A percentile compares a stretch with the other conserved stretches of the same genome.
Conservation (phyloP, 2,113 vertebrate genomes). For the Carassius gibelio region DNA sequence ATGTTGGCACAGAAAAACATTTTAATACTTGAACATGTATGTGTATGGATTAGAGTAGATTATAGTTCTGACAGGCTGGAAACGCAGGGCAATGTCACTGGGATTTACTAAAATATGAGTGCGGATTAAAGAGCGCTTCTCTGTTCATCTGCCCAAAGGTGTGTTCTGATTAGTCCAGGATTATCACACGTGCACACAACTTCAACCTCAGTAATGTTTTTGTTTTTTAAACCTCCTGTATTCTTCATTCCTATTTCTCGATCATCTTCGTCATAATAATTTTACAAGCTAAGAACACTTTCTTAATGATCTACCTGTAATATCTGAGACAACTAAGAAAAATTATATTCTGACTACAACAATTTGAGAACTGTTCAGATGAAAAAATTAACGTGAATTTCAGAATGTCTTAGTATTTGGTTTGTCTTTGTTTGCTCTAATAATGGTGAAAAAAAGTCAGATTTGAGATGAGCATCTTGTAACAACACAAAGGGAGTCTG, state of each 20-base stretch:
- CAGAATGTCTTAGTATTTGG: not conserved
- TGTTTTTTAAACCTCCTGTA: not conserved
- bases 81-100: not conserved
- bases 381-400: not conserved
- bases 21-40: not conserved
- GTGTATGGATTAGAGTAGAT: constrained; percentile 45
- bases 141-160: not conserved
- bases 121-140: not conserved
- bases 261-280: not conserved
- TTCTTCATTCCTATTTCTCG: not conserved
- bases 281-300: not conserved
- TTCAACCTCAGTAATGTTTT: not conserved
- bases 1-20: not conserved
- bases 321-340: not conserved
- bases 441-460: no score
- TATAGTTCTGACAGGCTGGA: constrained; percentile 15
- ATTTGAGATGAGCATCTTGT: no score
- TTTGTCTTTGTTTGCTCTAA: not conserved
- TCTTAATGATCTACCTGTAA: not conserved
- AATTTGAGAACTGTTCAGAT: not conserved
- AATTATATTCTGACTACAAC: not conserved
- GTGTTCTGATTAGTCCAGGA: constrained; percentile 39
- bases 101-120: constrained; percentile 29
- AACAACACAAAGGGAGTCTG: no score
- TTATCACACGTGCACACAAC: constrained; percentile 19